These are phyloP conservation scores for Antennarius striatus DNA, from an alignment of 2,113 vertebrate species.

Conservation along the genomic window DNA sequence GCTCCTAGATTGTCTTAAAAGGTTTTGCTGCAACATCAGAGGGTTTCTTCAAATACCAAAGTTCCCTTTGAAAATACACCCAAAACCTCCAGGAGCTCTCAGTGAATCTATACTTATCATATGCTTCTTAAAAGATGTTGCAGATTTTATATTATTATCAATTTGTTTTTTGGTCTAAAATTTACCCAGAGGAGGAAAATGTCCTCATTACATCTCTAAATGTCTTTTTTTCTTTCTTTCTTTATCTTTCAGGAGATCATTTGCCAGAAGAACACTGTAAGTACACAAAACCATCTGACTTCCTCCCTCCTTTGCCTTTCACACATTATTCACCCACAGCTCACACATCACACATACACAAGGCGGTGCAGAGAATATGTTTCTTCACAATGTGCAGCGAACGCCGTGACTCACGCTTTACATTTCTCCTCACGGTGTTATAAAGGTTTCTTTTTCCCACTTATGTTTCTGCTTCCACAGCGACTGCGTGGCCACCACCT, in stretches of 20 bases:
- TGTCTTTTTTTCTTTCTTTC: constrained; percentile 41
- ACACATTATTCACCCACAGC: constrained; percentile 50
- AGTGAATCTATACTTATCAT: not conserved
- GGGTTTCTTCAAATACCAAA: constrained; percentile 16
- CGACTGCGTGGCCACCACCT: constrained; percentile 3
- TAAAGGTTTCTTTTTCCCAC: constrained; percentile 11
- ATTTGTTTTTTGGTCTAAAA: not conserved
- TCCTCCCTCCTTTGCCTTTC: constrained; percentile 39
- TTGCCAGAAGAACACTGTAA: constrained; percentile 99
- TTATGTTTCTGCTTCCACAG: not conserved
- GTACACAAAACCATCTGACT: constrained; percentile 69
- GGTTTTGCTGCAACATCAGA: not conserved
- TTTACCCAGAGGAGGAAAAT: constrained; percentile 10
- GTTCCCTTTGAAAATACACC: not conserved
- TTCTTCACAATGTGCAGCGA: constrained; percentile 13
- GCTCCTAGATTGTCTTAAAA: constrained; percentile 17
- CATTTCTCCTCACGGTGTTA: constrained; percentile 22
- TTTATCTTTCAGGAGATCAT: constrained; percentile 90
- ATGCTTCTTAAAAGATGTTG: not conserved
- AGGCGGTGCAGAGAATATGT: constrained; percentile 51
- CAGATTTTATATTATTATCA: no score
- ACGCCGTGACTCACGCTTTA: constrained; percentile 22
- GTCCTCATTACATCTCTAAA: constrained; percentile 28
- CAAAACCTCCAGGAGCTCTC: not conserved
- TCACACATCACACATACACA: constrained; percentile 45